These are phyloP conservation scores for Theretra japonica DNA, from an alignment of 2,888 invertebrate species.

Conservation along the genomic window DNA sequence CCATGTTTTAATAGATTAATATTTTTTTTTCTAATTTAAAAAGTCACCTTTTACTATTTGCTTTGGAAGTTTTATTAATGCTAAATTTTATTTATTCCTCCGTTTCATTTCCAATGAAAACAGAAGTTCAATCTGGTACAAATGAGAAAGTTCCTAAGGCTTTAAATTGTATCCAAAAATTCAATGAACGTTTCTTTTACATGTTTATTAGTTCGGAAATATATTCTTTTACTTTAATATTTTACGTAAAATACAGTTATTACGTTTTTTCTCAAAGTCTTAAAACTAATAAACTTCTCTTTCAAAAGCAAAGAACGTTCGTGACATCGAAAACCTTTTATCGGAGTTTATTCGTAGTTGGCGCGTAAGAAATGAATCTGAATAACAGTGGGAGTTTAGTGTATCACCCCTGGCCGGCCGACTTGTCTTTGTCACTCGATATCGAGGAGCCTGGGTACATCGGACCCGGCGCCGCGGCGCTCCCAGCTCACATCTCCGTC, in stretches of 20 bases:
- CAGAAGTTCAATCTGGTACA: background rate
- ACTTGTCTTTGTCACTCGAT: constrained; percentile 32
- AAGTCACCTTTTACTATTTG: too few species aligned
- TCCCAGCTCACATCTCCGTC: constrained; percentile 56
- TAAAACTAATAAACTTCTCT: constrained; percentile 33
- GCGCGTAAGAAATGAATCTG: constrained; percentile 56
- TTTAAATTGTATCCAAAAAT: background rate
- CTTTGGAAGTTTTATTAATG: too few species aligned
- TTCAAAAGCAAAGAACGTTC: constrained; percentile 50
- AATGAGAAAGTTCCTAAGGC: too few species aligned
- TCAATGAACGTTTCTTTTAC: background rate
- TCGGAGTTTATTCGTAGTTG: constrained; percentile 58
- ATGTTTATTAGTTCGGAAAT: constrained; percentile 6
- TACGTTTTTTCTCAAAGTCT: constrained; percentile 20
- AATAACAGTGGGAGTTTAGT: constrained; percentile 33
- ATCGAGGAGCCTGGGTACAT: constrained; percentile 13
- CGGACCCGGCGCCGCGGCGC: constrained; percentile 25
- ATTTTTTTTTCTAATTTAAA: too few species aligned
- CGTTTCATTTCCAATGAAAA: background rate
- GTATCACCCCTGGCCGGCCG: constrained; percentile 19
- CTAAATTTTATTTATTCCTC: background rate
- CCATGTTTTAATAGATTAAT: too few species aligned
- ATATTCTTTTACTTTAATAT: background rate
- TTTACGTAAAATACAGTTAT: constrained; percentile 17
- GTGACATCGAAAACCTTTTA: constrained; percentile 72